Base-by-base conservation (phyloP, 1,140 invertebrate species). In the Nebria ingens region DNA sequence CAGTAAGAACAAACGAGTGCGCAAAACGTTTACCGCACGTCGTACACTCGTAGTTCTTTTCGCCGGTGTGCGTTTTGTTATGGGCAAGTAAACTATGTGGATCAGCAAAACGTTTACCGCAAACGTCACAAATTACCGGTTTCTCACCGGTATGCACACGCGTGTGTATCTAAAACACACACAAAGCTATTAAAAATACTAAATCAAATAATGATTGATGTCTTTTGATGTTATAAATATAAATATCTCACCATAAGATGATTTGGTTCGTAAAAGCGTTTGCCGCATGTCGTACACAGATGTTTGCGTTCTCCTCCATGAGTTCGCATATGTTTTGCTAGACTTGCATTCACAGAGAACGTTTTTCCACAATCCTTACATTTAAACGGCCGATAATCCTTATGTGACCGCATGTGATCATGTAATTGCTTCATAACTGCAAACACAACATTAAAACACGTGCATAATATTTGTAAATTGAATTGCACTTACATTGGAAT, bases 141-240 rank as follows among this genome's bases (percentile, higher is more conserved):
- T 80, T 76, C 64, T 85, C 81, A 1, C 83, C 83, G 4, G 81
- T 84, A 63, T 87, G 84, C 55, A 77, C 79, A 55, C 82, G 71
- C 53, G 81, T 79, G 65, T 86, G 84, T 15, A 83, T 71, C 59
- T 64, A 57, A 79, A 57, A 77, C 68, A 20, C 81, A 66, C n/a
- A 52, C 3, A 53, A 40, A 53, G 4, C 9, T n/a, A 20, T 21
- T 40, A 68, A 64, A 11, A 9, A 45, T 11, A 45, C 15, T 9
- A 17, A 45, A 17, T 12, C 4, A 17, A 45, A 45, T 45, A 11
- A 34, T 34, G 25, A 23, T 52, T 49, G 34, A 21, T 4, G 40
- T 17, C 20, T 25, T 42, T 55, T 29, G n/a, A 50, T 34, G 1
- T 20, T 57, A 19, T 17, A 2, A 25, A 6, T 15, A 29, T 34